phyloP scores from a whole-genome alignment of 64 coral and sea anemone species.

The Platygyra sinensis region DNA sequence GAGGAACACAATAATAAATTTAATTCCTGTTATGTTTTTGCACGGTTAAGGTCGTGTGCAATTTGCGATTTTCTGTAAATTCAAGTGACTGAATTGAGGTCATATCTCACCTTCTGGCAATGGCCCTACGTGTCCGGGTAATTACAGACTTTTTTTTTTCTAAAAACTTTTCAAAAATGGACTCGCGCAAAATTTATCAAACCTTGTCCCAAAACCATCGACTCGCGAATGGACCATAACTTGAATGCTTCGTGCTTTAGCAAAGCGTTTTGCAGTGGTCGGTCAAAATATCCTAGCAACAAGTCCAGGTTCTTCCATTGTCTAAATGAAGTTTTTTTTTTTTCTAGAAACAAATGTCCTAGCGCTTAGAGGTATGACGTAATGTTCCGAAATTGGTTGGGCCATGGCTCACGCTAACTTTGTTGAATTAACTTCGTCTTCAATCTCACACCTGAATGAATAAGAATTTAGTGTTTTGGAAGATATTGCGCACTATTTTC shows the following conservation, averaged over 20 bases:
- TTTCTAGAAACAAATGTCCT: background rate
- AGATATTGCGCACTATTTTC: too few species aligned
- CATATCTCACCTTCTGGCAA: background rate
- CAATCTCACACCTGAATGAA: too few species aligned
- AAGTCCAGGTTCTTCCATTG: background rate
- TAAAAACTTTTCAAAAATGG: background rate
- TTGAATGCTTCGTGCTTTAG: background rate
- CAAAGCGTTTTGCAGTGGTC: background rate
- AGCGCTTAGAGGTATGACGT: background rate
- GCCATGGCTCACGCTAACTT: too few species aligned
- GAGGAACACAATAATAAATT: too few species aligned
- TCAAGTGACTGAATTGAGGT: background rate
- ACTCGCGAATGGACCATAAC: background rate
- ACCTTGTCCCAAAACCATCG: background rate
- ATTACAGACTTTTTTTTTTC: too few species aligned
- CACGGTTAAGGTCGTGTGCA: too few species aligned
- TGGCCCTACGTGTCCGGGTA: too few species aligned
- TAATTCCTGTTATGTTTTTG: too few species aligned
- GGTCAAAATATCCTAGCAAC: slow-evolving; percentile 33
- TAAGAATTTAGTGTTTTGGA: too few species aligned
- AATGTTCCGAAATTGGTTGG: background rate
- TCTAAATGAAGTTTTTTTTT: background rate
- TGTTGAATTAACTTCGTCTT: too few species aligned
- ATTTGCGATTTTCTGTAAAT: too few species aligned
- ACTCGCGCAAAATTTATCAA: background rate